Evolutionary conservation across 2,888 invertebrate genomes (phyloP).

Genomic region (Noctua comes): DNA sequence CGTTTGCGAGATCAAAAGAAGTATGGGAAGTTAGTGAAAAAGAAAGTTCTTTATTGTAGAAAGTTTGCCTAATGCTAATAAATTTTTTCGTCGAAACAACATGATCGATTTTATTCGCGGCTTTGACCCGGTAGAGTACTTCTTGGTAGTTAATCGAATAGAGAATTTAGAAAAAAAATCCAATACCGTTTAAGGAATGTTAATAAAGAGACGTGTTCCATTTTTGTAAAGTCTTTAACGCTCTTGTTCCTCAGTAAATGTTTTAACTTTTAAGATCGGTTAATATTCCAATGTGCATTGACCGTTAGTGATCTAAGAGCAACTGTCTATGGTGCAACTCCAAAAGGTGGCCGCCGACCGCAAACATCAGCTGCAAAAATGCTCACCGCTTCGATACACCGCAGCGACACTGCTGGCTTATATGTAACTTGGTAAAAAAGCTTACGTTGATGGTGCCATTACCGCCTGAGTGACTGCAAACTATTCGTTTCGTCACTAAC

Average conservation of each 20-base stretch:
- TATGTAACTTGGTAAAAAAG: neutral
- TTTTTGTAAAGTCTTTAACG: slow-evolving; percentile 11
- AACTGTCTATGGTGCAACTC: slow-evolving; percentile 9
- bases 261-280: neutral
- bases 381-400: neutral
- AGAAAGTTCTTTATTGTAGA: slow-evolving; percentile 14
- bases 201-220: slow-evolving; percentile 28
- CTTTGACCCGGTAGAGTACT: slow-evolving; percentile 26
- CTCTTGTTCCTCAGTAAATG: neutral
- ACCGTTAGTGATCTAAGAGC: slow-evolving; percentile 8
- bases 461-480: neutral
- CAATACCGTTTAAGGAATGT: slow-evolving; percentile 5
- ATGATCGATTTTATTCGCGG: slow-evolving; percentile 31
- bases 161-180: slow-evolving; percentile 30
- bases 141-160: slow-evolving; percentile 45
- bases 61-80: neutral
- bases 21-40: slow-evolving; percentile 6
- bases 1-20: slow-evolving; percentile 21
- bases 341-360: neutral
- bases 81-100: slow-evolving; percentile 31
- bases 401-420: neutral
- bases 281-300: slow-evolving; percentile 18
- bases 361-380: neutral
- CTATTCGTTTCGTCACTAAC: neutral
- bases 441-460: neutral